A percentile compares a stretch with the other conserved stretches of the same genome.
These are phyloP conservation scores for Calliopum simillimum DNA, from an alignment of 2,888 invertebrate species.

Conservation along the genomic window DNA sequence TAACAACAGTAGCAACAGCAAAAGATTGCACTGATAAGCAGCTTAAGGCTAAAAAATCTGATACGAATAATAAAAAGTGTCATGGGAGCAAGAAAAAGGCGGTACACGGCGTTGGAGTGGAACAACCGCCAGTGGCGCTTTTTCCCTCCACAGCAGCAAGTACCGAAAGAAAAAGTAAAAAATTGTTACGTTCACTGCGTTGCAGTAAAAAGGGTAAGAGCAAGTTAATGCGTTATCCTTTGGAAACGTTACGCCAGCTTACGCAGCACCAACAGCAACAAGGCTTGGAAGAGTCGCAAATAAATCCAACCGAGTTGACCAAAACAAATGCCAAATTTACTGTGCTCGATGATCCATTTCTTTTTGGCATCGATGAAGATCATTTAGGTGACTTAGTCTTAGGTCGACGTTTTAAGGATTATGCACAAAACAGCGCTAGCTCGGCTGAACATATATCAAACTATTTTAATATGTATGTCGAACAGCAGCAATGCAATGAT, in stretches of 20 bases:
- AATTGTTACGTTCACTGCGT: constrained; percentile 62
- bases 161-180: constrained; percentile 57
- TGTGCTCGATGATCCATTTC: constrained; percentile 67
- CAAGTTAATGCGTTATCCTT: constrained; percentile 36
- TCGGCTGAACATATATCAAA: constrained; percentile 59
- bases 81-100: constrained; percentile 26
- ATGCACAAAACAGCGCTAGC: constrained; percentile 39
- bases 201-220: constrained; percentile 30
- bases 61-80: constrained; percentile 22
- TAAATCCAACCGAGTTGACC: constrained; percentile 51
- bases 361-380: constrained; percentile 64
- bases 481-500: constrained; percentile 42
- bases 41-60: constrained; percentile 9
- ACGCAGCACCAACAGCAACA: constrained; percentile 29
- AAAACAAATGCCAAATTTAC: constrained; percentile 65
- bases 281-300: neutral
- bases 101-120: neutral
- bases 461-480: constrained; percentile 56
- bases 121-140: constrained; percentile 50
- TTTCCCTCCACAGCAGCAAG: constrained; percentile 56
- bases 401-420: constrained; percentile 52
- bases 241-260: constrained; percentile 41
- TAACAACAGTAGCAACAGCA: too few relatives aligned
- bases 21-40: constrained; percentile 17
- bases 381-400: constrained; percentile 59